Conservation (phyloP, 2,113 vertebrate genomes). For the Tragulus kanchil region DNA sequence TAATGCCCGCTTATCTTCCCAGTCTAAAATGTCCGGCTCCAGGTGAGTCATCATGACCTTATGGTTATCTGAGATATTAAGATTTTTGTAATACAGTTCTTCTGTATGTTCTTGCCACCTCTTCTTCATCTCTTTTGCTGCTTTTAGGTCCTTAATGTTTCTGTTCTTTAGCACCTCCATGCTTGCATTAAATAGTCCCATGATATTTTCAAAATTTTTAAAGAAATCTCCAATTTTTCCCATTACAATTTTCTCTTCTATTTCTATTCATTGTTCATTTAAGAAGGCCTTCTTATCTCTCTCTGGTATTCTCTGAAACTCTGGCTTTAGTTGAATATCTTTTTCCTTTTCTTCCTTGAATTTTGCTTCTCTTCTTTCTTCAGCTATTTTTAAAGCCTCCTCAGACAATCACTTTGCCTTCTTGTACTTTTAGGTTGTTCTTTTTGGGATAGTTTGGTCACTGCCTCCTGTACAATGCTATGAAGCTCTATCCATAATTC, state of each 20-base stretch:
- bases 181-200: too few species aligned
- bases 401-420: neutral
- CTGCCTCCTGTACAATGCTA: neutral
- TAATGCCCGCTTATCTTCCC: neutral
- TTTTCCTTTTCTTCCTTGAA: neutral
- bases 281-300: too few species aligned
- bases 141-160: too few species aligned
- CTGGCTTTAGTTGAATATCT: too few species aligned
- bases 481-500: neutral
- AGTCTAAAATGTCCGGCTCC: neutral
- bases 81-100: neutral
- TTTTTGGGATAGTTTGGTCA: neutral
- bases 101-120: neutral
- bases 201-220: too few species aligned
- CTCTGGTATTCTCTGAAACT: too few species aligned
- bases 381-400: neutral
- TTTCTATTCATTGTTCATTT: too few species aligned
- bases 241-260: too few species aligned
- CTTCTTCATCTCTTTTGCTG: too few species aligned
- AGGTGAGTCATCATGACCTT: neutral
- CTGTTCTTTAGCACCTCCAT: too few species aligned
- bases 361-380: neutral
- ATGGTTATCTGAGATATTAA: neutral
- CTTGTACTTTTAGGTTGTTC: neutral
- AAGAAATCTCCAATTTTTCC: too few species aligned